Conservation (phyloP, 1,140 invertebrate species). For the Capitella teleta region DNA sequence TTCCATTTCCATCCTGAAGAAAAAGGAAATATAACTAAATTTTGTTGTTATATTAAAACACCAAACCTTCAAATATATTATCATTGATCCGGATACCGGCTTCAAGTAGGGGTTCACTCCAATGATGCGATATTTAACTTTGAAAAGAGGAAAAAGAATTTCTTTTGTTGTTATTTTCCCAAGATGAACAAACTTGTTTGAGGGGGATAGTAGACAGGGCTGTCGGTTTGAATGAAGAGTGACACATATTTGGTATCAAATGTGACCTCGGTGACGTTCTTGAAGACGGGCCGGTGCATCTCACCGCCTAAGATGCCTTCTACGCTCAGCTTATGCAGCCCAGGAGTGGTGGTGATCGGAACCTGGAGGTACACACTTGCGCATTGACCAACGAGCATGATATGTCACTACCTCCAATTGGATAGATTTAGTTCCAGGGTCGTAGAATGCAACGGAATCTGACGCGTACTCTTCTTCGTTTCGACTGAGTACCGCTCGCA, state of each 20-base stretch:
- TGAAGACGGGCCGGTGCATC: neutral
- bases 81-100: neutral
- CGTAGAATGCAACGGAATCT: neutral
- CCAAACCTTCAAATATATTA: too few relatives aligned
- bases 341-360: neutral
- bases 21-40: too few relatives aligned
- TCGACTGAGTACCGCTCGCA: neutral
- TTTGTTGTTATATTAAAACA: too few relatives aligned
- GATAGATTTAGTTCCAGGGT: neutral
- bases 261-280: neutral
- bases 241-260: constrained; percentile 3
- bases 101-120: neutral
- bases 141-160: neutral
- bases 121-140: neutral
- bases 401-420: neutral
- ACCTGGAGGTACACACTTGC: neutral
- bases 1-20: too few relatives aligned
- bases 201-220: neutral
- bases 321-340: neutral
- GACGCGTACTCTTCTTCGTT: too few relatives aligned
- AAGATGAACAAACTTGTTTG: neutral
- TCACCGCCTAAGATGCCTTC: neutral
- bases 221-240: constrained; percentile 3
- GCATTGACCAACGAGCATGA: neutral
- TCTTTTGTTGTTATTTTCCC: neutral